Percentiles rank a stretch among this genome's conserved stretches.
phyloP scores from a whole-genome alignment of 2,113 vertebrate species.

The Hyla sarda region DNA sequence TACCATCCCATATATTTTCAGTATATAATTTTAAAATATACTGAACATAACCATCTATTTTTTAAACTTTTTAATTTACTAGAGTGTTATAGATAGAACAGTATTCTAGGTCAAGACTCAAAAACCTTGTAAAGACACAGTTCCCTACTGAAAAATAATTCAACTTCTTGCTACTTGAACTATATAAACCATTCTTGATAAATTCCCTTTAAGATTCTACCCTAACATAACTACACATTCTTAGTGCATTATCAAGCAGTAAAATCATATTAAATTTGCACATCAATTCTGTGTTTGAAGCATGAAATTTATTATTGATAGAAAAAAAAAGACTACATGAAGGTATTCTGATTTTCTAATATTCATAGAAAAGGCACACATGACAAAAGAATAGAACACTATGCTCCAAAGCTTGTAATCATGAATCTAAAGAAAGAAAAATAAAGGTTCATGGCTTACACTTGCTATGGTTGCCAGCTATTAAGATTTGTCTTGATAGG shows the following conservation, averaged over 20 bases:
- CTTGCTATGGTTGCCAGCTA: not conserved
- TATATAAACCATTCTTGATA: not conserved
- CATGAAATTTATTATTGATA: not conserved
- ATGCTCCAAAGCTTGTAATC: not conserved
- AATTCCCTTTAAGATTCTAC: not conserved
- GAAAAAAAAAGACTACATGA: not conserved
- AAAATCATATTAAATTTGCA: not conserved
- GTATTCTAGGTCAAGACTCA: not conserved
- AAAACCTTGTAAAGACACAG: not conserved
- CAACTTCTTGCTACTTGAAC: not conserved
- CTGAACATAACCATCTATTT: no score
- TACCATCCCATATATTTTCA: no score
- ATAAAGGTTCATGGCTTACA: not conserved
- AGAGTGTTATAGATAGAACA: not conserved
- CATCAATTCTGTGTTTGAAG: not conserved
- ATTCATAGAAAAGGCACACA: not conserved
- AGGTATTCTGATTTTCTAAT: not conserved
- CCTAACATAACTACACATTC: not conserved
- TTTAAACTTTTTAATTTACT: no score
- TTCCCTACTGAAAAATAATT: not conserved
- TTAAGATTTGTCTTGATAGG: constrained; percentile 1
- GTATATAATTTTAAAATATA: no score
- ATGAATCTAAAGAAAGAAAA: not conserved
- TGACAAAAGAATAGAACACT: not conserved
- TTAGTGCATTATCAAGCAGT: not conserved